Base-by-base conservation (phyloP, 2,888 invertebrate species). In the Cordylochernes scorpioides region DNA sequence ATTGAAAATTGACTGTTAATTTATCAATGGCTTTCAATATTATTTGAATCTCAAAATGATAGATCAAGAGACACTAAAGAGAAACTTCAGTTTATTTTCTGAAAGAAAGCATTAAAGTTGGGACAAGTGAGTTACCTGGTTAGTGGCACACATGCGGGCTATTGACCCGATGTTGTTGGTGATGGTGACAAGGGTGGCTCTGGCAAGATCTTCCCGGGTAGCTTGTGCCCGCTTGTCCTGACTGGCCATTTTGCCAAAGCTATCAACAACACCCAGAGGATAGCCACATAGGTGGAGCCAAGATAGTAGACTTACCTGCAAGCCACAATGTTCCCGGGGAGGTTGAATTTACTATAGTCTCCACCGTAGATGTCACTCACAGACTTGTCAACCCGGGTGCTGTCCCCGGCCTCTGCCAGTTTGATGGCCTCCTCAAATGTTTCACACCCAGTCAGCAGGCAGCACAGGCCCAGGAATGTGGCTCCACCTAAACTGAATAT, bases 141-240 rank as follows among this genome's bases (percentile, higher is more conserved):
- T 88, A 30, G 71, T 64, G 1, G 94, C 94, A 53, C 86, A 88
- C 65, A 91, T 74, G 8, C 86, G 57, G 0, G 88, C 88, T 42
- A 97, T 88, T 30, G 86, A 86, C 30, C 88, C 94, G 47, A 97
- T 91, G 56, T 94, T 97, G 57, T 94, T 94, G 38, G 91, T 88
- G 47, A 97, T 84, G 18, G 91, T 94, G 35, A 88, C 86, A 25
- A 94, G 64, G 0, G 86, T 88, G 0, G 94, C 84, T 35, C 77
- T 67, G 3, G 94, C 94, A 32, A 94, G 60, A 59, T 94, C 94
- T 47, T 73, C 74, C 33, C 68, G 65, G 6, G 68, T 68, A 1
- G 78, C 78, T 31, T 65, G 62, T 13, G 65, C 64, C 32, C 84
- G 63, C 29, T 71, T 68, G 24, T 86, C 82, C 41, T 69, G 65